Base-by-base conservation (phyloP, 30 jellyfish, hydroid and myxozoan genomes). In the Hydractinia echinata region DNA sequence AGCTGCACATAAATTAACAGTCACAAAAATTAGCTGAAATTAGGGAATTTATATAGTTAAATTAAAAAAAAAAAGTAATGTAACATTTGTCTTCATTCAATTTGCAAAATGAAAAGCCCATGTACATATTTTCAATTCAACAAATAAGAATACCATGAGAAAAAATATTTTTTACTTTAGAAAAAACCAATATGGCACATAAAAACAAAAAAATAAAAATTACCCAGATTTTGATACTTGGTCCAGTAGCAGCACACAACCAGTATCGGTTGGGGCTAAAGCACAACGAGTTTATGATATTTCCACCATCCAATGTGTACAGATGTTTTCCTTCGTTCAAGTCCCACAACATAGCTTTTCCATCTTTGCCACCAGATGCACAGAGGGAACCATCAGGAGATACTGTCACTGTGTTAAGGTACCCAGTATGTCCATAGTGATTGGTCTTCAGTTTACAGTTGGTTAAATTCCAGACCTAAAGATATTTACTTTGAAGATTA, bases 341-440 rank as follows among this genome's bases (percentile, higher is more conserved):
- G 79, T 94, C 96, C 99, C 99, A 94, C 86, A 94, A 80, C 96
- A 87, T 94, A 8, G 96, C 99, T 5, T 58, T 74, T 7, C 99
- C 99, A 79, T 94, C 99, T 86, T 88, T 94, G 51, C 99, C 99
- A 51, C 99, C 99, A 6, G 99, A 94, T 5, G 97, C 99, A 85
- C 96, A 88, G 60, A 87, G 91, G 4, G 96, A 85, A 55, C 97
- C 96, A 88, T 87, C 96, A 30, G 96, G 96, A 11, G 96, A 94
- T 44, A 94, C 96, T 18, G 96, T 85, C 53, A 94, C 97, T 14
- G 96, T 85, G 94, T 94, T 94, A 55, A 94, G 73, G 84, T 85
- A 85, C 7, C 96, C 96, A 76, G 91, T 61, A 60, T 94, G 99
- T 6, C 99, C 99, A 77, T 8, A 85, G 72, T 94, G 96, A 78